phyloP scores from a whole-genome alignment of 2,888 invertebrate species.

The Aethes cnicana region DNA sequence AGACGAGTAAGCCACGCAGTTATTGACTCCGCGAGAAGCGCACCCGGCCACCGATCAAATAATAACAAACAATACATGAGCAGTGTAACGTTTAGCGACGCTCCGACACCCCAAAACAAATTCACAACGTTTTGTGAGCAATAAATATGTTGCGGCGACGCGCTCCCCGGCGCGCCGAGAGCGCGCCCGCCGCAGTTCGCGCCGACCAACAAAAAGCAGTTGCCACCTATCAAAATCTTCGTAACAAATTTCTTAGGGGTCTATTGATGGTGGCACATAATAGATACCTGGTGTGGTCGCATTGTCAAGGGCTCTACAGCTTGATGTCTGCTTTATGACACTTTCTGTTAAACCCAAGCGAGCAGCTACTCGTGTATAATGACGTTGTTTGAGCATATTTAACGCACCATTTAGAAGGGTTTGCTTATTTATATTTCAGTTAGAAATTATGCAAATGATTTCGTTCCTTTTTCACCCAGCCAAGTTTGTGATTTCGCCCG shows the following conservation, averaged over 20 bases:
- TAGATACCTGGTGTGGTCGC: conserved; percentile 65
- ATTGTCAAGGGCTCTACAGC: conserved; percentile 52
- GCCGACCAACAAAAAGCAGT: conserved; percentile 44
- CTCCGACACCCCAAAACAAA: conserved; percentile 61
- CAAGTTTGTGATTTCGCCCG: conserved; percentile 13
- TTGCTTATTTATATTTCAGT: conserved; percentile 61
- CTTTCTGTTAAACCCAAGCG: conserved; percentile 52
- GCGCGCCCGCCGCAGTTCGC: conserved; percentile 38
- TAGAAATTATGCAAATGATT: conserved; percentile 66
- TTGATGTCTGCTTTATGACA: conserved; percentile 64
- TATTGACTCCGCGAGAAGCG: conserved; percentile 38
- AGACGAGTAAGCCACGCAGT: conserved; percentile 36
- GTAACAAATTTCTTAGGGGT: conserved; percentile 73
- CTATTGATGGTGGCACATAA: conserved; percentile 57
- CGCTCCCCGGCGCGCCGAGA: conserved; percentile 39
- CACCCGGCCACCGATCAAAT: conserved; percentile 50
- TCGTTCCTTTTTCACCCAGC: conserved; percentile 39
- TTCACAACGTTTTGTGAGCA: conserved; percentile 50
- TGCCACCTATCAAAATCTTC: conserved; percentile 66
- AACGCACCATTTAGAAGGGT: conserved; percentile 72
- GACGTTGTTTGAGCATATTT: conserved; percentile 70
- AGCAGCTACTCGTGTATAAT: conserved; percentile 64
- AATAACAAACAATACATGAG: conserved; percentile 54
- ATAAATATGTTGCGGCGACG: conserved; percentile 51
- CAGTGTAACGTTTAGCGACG: conserved; percentile 56